Percentiles rank a stretch among this genome's conserved stretches.
phyloP scores from a whole-genome alignment of 2,113 vertebrate species.

The Hyperoodon ampullatus region DNA sequence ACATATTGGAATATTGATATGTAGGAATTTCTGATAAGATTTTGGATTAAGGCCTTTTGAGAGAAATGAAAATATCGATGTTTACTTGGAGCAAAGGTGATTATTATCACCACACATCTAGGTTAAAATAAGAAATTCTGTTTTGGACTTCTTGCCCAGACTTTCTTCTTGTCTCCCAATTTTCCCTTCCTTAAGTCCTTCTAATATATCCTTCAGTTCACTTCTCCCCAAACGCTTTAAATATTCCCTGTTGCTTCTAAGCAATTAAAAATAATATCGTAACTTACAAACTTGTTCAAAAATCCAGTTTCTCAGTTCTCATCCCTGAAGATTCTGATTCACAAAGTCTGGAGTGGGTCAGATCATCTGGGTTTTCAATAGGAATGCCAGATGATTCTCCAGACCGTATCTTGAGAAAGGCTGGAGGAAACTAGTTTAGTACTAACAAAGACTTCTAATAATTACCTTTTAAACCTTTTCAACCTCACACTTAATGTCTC shows the following conservation, averaged over 20 bases:
- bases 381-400: background rate
- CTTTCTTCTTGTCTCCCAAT: background rate
- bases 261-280: background rate
- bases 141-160: background rate
- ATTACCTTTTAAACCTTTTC: background rate
- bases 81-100: slow-evolving; percentile 15
- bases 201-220: background rate
- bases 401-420: background rate
- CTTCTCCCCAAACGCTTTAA: background rate
- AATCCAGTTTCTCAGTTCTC: background rate
- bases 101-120: background rate
- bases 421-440: background rate
- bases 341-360: background rate
- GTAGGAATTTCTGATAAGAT: background rate
- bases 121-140: slow-evolving; percentile 7
- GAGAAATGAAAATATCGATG: background rate
- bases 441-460: background rate
- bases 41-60: slow-evolving; percentile 1
- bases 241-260: background rate
- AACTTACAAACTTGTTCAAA: background rate
- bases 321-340: background rate
- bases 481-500: background rate
- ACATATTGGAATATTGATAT: background rate
- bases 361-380: background rate
- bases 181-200: background rate